These are phyloP conservation scores for Ranitomeya imitator DNA, from an alignment of 2,113 vertebrate genomes.

Conservation along the genomic window DNA sequence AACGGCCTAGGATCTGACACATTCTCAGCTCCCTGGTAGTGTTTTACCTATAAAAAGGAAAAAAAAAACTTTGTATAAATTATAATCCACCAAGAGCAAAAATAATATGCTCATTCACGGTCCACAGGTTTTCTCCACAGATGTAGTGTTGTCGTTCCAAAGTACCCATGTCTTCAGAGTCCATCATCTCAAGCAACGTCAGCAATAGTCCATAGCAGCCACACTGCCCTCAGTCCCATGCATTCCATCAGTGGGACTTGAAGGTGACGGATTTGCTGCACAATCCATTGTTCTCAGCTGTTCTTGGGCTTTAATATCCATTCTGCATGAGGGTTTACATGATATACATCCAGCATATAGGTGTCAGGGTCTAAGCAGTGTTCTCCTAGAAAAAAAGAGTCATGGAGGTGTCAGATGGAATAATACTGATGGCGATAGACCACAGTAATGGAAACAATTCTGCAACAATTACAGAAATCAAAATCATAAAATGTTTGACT, in stretches of 20 bases:
- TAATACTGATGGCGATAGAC: background rate
- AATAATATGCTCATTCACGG: conserved; percentile 21
- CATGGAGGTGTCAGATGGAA: background rate
- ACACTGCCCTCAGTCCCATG: background rate
- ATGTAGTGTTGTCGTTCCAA: conserved; percentile 20
- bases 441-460: background rate
- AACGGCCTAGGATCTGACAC: background rate
- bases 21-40: conserved; percentile 7
- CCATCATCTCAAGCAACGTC: conserved; percentile 17
- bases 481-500: background rate
- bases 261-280: background rate
- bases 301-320: conserved; percentile 90
- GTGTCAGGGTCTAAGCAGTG: conserved; percentile 90
- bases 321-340: conserved; percentile 87
- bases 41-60: conserved; percentile 2
- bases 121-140: conserved; percentile 13
- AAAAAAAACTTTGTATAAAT: conserved; percentile 15
- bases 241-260: conserved; percentile 14
- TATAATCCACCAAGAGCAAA: conserved; percentile 14
- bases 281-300: conserved; percentile 67
- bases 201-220: background rate
- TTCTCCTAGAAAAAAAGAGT: conserved; percentile 76
- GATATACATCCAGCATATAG: conserved; percentile 85
- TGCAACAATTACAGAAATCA: background rate
- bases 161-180: conserved; percentile 39